phyloP scores from a whole-genome alignment of 1,140 invertebrate species.

The Pantala flavescens region DNA sequence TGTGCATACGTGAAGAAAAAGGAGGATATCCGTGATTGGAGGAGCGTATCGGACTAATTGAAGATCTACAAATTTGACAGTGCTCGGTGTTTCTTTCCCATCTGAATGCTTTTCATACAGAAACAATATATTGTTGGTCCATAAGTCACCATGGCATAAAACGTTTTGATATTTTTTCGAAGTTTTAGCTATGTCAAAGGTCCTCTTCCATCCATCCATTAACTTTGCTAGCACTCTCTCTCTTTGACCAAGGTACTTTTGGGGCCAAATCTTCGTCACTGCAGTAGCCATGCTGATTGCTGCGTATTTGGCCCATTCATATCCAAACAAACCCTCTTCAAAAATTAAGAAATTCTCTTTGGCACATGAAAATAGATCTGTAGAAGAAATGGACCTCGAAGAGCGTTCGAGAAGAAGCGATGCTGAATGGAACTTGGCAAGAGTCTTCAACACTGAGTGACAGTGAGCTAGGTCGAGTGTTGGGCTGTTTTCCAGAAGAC shows the following conservation, averaged over 20 bases:
- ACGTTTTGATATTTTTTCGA: constrained; percentile 42
- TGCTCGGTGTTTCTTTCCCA: background rate
- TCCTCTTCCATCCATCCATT: constrained; percentile 29
- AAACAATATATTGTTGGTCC: constrained; percentile 51
- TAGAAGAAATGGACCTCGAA: constrained; percentile 25
- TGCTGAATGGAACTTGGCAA: constrained; percentile 45
- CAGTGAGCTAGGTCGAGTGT: constrained; percentile 39
- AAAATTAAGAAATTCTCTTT: constrained; percentile 36
- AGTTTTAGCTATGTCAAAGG: constrained; percentile 37
- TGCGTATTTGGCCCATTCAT: constrained; percentile 29
- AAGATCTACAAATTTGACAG: constrained; percentile 13
- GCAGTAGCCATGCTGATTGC: constrained; percentile 35
- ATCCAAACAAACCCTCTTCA: constrained; percentile 40
- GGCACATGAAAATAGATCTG: constrained; percentile 24
- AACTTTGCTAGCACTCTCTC: constrained; percentile 27
- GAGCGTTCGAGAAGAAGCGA: constrained; percentile 40
- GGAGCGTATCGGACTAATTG: constrained; percentile 8
- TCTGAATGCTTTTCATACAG: background rate
- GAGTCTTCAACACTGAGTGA: constrained; percentile 35
- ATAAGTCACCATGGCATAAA: constrained; percentile 47
- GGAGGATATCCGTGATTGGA: background rate
- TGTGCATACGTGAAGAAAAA: constrained; percentile 5
- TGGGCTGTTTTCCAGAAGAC: constrained; percentile 30
- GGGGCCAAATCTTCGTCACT: constrained; percentile 37
- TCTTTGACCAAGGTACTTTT: constrained; percentile 28